phyloP scores from a whole-genome alignment of 2,113 vertebrate species.

The Bos taurus region DNA sequence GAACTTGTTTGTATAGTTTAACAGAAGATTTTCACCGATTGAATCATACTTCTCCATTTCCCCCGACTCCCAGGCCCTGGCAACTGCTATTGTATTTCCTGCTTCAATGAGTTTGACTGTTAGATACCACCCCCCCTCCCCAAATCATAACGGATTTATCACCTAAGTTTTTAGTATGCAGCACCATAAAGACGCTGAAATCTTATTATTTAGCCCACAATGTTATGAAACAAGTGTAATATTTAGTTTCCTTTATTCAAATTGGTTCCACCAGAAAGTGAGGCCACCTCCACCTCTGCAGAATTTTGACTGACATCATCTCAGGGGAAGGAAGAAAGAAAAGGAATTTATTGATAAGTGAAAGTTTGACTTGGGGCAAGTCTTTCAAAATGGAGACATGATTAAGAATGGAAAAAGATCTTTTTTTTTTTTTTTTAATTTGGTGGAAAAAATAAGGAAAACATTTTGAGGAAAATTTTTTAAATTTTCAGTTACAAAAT shows the following conservation, averaged over 20 bases:
- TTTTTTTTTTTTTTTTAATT: neutral
- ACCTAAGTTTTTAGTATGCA: neutral
- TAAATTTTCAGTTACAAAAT: neutral
- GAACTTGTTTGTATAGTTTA: neutral
- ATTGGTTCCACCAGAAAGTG: neutral
- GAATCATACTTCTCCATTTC: neutral
- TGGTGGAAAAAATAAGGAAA: neutral
- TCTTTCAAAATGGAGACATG: neutral
- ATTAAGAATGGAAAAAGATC: neutral
- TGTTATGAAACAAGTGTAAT: neutral
- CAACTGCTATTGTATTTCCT: neutral
- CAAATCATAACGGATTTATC: neutral
- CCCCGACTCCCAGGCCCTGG: neutral
- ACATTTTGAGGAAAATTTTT: neutral
- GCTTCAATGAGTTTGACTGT: neutral
- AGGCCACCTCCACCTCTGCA: neutral
- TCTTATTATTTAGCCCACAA: neutral
- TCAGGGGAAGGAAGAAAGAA: neutral
- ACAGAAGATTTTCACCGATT: neutral
- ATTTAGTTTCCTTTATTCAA: neutral
- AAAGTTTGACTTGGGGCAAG: neutral
- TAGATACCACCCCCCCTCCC: too few relatives aligned
- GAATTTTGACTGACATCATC: neutral
- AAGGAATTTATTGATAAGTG: neutral
- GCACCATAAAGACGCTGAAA: neutral